These are phyloP conservation scores for Syritta pipiens DNA, from an alignment of 2,888 invertebrate genomes.

Conservation along the genomic window DNA sequence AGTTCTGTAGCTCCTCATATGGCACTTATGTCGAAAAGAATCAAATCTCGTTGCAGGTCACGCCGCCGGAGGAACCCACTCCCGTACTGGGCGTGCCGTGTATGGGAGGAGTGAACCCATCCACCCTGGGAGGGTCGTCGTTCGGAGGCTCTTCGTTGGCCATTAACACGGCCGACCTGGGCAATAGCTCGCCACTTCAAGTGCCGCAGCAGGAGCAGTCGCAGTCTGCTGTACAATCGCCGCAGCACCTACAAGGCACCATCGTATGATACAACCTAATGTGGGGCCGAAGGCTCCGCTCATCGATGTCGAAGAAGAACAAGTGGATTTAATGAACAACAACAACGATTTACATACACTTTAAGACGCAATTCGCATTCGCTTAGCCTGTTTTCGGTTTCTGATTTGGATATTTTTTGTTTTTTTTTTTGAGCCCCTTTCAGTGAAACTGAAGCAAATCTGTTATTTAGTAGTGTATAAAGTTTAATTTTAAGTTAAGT, in stretches of 20 bases:
- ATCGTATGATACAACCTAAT: conserved; percentile 97
- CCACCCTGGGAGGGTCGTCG: conserved; percentile 75
- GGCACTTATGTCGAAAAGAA: conserved; percentile 71
- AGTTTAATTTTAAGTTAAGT: conserved; percentile 28
- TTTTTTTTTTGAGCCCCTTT: neutral
- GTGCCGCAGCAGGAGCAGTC: conserved; percentile 78
- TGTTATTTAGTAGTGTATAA: neutral
- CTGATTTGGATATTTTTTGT: neutral
- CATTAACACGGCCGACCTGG: conserved; percentile 76
- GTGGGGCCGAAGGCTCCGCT: conserved; percentile 93
- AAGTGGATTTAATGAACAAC: conserved; percentile 78
- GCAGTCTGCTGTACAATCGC: conserved; percentile 77
- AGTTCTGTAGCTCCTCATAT: neutral
- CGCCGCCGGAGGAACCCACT: conserved; percentile 84
- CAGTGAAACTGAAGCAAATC: conserved; percentile 9
- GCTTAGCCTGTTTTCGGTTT: conserved; percentile 29
- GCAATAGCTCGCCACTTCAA: conserved; percentile 83
- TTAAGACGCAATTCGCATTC: conserved; percentile 46
- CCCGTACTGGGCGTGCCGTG: conserved; percentile 78
- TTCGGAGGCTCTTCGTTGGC: conserved; percentile 76
- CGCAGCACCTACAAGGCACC: conserved; percentile 91
- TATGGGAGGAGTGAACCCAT: conserved; percentile 79
- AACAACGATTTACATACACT: conserved; percentile 52
- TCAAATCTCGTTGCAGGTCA: conserved; percentile 80
- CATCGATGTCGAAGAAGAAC: conserved; percentile 84